phyloP scores from a whole-genome alignment of 2,888 invertebrate species.

The Ypsolopha scabrella region DNA sequence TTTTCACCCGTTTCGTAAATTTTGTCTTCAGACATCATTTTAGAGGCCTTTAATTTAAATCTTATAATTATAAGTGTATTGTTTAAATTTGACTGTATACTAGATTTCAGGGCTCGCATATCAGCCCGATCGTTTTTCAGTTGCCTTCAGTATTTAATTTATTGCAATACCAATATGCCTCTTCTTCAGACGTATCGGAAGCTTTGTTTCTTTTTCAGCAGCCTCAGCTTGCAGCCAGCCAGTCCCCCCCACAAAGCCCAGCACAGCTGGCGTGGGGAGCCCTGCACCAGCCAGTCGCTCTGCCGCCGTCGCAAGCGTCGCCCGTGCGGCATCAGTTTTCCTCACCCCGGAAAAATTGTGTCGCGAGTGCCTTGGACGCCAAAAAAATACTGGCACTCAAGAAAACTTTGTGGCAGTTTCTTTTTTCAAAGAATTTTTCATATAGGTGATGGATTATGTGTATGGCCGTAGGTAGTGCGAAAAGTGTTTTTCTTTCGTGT shows the following conservation, averaged over 20 bases:
- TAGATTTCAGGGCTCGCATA: too few species aligned
- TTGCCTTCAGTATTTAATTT: too few species aligned
- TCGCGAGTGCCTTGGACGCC: constrained; percentile 39
- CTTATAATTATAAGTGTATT: too few species aligned
- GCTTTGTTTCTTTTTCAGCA: neutral
- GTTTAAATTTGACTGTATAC: too few species aligned
- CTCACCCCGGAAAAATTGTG: constrained; percentile 56
- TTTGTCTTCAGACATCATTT: too few species aligned
- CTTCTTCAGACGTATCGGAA: too few species aligned
- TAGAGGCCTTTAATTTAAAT: too few species aligned
- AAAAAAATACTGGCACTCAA: constrained; percentile 5
- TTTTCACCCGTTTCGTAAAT: too few species aligned
- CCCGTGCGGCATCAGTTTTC: constrained; percentile 59
- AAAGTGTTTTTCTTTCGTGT: constrained; percentile 44
- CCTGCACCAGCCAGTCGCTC: constrained; percentile 41
- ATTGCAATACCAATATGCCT: too few species aligned
- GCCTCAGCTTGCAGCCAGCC: neutral
- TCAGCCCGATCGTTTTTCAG: too few species aligned
- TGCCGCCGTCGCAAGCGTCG: constrained; percentile 46
- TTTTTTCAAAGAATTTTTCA: neutral
- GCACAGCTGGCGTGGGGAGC: constrained; percentile 26
- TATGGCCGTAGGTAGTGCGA: constrained; percentile 41
- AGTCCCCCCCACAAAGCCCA: neutral
- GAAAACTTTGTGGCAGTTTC: constrained; percentile 7
- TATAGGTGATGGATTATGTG: constrained; percentile 57